phyloP scores from a whole-genome alignment of 1,140 invertebrate species.

The Ladona fulva region DNA sequence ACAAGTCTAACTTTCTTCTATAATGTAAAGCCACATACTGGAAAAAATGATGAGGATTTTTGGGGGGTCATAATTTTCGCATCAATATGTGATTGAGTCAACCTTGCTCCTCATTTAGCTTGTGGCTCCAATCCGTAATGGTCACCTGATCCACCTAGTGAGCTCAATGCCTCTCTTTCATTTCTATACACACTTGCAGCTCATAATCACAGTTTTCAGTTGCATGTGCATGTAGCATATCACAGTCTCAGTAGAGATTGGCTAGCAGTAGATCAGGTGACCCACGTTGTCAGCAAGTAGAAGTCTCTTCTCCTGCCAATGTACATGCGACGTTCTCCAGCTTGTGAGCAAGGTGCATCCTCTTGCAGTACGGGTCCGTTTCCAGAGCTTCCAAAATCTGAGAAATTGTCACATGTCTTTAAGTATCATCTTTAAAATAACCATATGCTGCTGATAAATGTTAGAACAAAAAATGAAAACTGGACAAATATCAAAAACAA shows the following conservation, averaged over 20 bases:
- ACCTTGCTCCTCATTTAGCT: neutral
- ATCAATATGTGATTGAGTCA: neutral
- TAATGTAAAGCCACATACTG: neutral
- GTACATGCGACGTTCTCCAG: slow-evolving; percentile 84
- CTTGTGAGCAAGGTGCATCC: slow-evolving; percentile 79
- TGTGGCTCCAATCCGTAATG: neutral
- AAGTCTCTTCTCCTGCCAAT: slow-evolving; percentile 64
- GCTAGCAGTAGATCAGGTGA: slow-evolving; percentile 40
- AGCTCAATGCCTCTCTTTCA: neutral
- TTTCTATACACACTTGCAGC: neutral
- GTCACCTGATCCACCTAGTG: neutral
- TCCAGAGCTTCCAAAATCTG: slow-evolving; percentile 75
- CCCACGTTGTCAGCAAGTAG: slow-evolving; percentile 43
- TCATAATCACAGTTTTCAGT: neutral
- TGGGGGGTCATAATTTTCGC: neutral
- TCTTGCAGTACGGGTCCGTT: slow-evolving; percentile 67
- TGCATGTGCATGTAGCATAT: slow-evolving; percentile 4
- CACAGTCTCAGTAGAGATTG: slow-evolving; percentile 20
- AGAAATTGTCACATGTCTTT: slow-evolving; percentile 27
- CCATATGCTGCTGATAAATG: no score
- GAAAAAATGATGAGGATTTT: neutral
- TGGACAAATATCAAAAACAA: no score
- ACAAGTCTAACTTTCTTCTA: neutral
- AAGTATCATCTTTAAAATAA: no score
- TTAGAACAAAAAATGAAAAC: no score